phyloP scores from a whole-genome alignment of 1,140 invertebrate species.

The Cephus cinctus region DNA sequence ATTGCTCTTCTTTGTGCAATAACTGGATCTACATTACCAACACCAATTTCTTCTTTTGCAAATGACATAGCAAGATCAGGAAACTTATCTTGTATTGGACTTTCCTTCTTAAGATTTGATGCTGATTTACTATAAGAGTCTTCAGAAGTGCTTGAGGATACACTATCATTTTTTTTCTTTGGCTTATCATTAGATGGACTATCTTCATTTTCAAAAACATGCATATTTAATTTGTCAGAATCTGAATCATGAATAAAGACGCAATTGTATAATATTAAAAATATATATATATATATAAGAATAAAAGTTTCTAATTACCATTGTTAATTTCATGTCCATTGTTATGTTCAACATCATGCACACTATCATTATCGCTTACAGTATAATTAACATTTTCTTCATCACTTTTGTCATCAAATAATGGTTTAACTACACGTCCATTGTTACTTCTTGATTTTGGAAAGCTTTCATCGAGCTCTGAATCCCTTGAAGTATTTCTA shows the following conservation, averaged over 20 bases:
- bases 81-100: constrained; percentile 16
- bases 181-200: not conserved
- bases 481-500: too few relatives aligned
- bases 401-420: too few relatives aligned
- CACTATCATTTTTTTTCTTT: not conserved
- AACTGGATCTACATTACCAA: constrained; percentile 25
- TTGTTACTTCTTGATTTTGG: too few relatives aligned
- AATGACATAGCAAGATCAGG: constrained; percentile 9
- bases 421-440: too few relatives aligned
- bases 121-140: not conserved
- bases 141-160: constrained; percentile 15
- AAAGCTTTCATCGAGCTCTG: too few relatives aligned
- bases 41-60: constrained; percentile 22
- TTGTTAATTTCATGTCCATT: constrained; percentile 11
- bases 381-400: too few relatives aligned
- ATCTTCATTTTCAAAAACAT: constrained; percentile 1
- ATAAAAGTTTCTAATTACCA: constrained; percentile 4
- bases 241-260: constrained; percentile 14
- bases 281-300: not conserved
- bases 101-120: not conserved
- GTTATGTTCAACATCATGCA: too few relatives aligned
- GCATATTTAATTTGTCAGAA: too few relatives aligned
- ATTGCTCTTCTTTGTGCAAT: constrained; percentile 27
- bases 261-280: not conserved
- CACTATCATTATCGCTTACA: too few relatives aligned